Conservation (phyloP, 2,797 vertebrate species). For the Chelidonichthys spinosus region DNA sequence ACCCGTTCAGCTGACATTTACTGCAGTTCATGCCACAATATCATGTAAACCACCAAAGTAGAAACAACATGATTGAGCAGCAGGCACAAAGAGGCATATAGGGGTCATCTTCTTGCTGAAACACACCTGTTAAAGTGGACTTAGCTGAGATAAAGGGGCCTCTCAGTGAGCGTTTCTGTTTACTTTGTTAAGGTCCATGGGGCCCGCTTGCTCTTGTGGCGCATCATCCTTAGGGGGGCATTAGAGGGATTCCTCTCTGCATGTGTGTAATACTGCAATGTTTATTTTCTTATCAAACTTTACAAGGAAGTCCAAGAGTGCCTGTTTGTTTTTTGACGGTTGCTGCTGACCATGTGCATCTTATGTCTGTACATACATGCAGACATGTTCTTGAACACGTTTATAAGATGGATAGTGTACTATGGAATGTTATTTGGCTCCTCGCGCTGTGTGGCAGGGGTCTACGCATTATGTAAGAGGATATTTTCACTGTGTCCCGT, state of each 20-base stretch:
- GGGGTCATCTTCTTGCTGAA: conserved; percentile 36
- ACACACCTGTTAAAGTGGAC: conserved; percentile 70
- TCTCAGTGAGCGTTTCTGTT: conserved; percentile 60
- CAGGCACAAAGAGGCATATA: conserved; percentile 3
- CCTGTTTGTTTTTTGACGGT: conserved; percentile 50
- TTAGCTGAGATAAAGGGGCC: conserved; percentile 57
- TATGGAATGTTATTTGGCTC: conserved; percentile 77
- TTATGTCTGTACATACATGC: conserved; percentile 21
- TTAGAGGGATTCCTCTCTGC: conserved; percentile 53
- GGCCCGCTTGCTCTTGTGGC: conserved; percentile 60
- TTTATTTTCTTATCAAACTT: conserved; percentile 72
- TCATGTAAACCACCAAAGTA: conserved; percentile 28
- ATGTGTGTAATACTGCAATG: conserved; percentile 42
- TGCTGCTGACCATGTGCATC: conserved; percentile 19
- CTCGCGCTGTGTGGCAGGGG: conserved; percentile 53
- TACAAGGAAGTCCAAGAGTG: conserved; percentile 59
- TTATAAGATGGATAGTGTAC: conserved; percentile 40
- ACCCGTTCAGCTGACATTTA: conserved; percentile 30
- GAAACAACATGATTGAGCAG: conserved; percentile 10
- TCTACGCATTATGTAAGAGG: conserved; percentile 74
- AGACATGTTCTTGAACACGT: conserved; percentile 50
- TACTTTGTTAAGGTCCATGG: conserved; percentile 64
- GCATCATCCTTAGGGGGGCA: conserved; percentile 46
- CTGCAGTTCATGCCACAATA: conserved; percentile 15
- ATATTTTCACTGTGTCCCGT: conserved; percentile 74